Conservation (phyloP, 23 tunicate species). For the Ascidia mentula region DNA sequence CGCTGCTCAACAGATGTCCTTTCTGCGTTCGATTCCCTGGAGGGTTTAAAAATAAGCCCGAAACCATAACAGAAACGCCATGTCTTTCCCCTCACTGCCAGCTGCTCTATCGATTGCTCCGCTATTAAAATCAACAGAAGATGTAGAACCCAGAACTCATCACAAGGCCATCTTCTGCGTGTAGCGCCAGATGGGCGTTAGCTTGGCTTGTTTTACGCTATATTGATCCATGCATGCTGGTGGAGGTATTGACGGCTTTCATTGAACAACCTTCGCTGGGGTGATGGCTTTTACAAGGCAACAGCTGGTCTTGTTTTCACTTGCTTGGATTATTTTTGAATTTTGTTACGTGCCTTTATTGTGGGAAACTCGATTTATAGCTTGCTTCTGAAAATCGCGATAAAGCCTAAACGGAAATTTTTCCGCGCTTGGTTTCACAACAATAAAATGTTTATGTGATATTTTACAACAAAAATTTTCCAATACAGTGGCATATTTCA, state of each 20-base stretch:
- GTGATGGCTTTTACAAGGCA: too few species aligned
- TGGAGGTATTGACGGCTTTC: not conserved
- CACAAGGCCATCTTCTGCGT: not conserved
- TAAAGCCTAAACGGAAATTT: too few species aligned
- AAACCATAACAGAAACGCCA: slow-evolving; percentile 2
- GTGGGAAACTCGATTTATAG: too few species aligned
- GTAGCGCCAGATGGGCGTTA: not conserved
- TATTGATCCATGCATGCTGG: not conserved
- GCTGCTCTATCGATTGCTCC: not conserved
- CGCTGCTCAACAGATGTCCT: slow-evolving; percentile 6
- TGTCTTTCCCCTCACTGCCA: not conserved
- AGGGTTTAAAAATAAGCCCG: not conserved
- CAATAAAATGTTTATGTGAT: too few species aligned
- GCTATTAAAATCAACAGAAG: not conserved
- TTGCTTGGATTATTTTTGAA: too few species aligned
- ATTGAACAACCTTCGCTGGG: too few species aligned
- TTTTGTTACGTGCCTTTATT: too few species aligned
- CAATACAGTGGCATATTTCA: too few species aligned
- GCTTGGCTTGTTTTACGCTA: not conserved
- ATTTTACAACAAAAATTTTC: too few species aligned
- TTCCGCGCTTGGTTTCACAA: too few species aligned
- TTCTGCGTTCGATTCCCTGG: not conserved
- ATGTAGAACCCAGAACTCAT: not conserved
- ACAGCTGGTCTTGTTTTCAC: too few species aligned
- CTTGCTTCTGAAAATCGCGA: too few species aligned